These are phyloP conservation scores for Mesitornis unicolor DNA, from an alignment of 2,113 vertebrate species.

Conservation along the genomic window DNA sequence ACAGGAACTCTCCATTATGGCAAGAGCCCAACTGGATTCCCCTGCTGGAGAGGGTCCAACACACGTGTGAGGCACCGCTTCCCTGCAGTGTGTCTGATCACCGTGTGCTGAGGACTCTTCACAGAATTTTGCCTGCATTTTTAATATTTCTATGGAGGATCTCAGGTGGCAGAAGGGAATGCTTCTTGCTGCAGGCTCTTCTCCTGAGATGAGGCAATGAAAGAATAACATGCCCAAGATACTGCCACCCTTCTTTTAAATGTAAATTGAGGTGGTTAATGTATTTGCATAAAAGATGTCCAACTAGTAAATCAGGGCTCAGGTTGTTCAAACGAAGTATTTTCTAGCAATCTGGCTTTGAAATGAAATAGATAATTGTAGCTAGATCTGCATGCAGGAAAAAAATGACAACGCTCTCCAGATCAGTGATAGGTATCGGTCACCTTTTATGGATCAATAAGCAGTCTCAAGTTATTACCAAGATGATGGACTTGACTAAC, in stretches of 20 bases:
- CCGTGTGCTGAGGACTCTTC: too few species aligned
- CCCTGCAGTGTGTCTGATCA: rapidly evolving
- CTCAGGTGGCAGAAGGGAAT: background rate
- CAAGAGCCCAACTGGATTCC: background rate
- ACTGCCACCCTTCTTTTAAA: background rate
- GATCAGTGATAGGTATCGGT: background rate
- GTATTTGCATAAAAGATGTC: background rate
- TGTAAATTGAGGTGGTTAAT: background rate
- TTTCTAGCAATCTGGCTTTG: background rate
- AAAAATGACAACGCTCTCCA: background rate
- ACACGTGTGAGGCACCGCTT: background rate
- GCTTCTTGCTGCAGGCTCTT: background rate
- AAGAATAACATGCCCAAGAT: background rate
- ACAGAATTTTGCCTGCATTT: background rate
- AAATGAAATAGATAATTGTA: background rate
- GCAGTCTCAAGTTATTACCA: background rate
- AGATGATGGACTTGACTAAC: background rate
- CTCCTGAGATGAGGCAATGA: background rate
- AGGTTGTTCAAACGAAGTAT: background rate
- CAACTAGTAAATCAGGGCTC: background rate
- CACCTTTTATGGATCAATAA: background rate
- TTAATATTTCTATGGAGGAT: background rate
- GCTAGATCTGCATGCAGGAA: background rate
- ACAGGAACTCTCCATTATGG: background rate
- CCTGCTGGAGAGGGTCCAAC: background rate